Conservation (phyloP, 2,888 invertebrate genomes). For the Caenorhabditis macrosperma region DNA sequence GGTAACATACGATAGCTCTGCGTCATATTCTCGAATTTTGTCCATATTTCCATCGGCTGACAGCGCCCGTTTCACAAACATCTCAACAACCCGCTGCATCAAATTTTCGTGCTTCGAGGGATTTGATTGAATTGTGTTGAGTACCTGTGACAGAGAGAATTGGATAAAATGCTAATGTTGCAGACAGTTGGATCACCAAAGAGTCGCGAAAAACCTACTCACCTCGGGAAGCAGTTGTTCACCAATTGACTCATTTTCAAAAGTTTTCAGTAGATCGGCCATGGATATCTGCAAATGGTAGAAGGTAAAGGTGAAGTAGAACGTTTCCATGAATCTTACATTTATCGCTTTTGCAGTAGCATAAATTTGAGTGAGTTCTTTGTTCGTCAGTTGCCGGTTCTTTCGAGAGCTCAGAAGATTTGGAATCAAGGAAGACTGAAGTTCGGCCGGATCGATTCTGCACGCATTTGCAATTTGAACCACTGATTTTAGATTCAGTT, state of each 20-base stretch:
- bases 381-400: conserved; percentile 45
- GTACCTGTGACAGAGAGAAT: conserved; percentile 26
- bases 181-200: not conserved
- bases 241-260: conserved; percentile 57
- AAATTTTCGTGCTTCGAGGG: conserved; percentile 53
- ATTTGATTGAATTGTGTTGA: conserved; percentile 53
- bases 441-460: conserved; percentile 44
- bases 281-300: conserved; percentile 46
- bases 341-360: conserved; percentile 55
- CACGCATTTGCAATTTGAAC: conserved; percentile 59
- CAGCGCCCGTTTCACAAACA: conserved; percentile 55
- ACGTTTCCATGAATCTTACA: conserved; percentile 12
- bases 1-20: conserved; percentile 45
- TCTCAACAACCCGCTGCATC: conserved; percentile 53
- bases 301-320: not conserved
- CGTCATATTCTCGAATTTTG: conserved; percentile 48
- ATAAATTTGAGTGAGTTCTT: conserved; percentile 58
- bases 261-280: conserved; percentile 49
- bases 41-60: conserved; percentile 40
- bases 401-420: conserved; percentile 47
- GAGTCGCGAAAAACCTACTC: conserved; percentile 9
- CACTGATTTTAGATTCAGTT: conserved; percentile 44
- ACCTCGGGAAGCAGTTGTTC: conserved; percentile 65
- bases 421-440: conserved; percentile 58
- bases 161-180: not conserved